Conservation (phyloP, 92 coral and sea anemone species). For the Paramuricea clavata region DNA sequence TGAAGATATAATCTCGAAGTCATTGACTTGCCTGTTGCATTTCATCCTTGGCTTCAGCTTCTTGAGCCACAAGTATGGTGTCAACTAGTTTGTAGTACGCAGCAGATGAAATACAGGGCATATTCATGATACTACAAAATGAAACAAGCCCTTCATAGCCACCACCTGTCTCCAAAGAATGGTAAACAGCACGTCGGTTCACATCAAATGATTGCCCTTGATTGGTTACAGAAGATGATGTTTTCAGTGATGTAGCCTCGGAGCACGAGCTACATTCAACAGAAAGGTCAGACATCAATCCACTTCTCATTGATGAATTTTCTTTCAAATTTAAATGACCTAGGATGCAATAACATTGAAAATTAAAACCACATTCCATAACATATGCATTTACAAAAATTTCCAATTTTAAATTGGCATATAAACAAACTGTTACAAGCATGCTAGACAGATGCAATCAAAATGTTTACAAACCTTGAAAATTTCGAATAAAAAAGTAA, state of each 20-base stretch:
- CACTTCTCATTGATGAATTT: constrained; percentile 47
- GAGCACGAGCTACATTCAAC: constrained; percentile 52
- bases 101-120: constrained; percentile 24
- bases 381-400: not conserved
- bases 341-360: not conserved
- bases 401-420: not conserved
- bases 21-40: constrained; percentile 37
- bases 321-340: constrained; percentile 51
- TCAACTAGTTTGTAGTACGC: constrained; percentile 43
- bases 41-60: constrained; percentile 24
- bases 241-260: constrained; percentile 41
- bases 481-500: not conserved
- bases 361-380: not conserved
- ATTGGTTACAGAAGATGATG: constrained; percentile 37
- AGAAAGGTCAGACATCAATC: constrained; percentile 58
- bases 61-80: constrained; percentile 4
- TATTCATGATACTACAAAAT: constrained; percentile 46
- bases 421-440: too few relatives aligned
- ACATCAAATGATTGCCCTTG: constrained; percentile 61
- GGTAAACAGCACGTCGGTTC: constrained; percentile 36
- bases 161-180: constrained; percentile 40
- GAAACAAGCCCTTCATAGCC: constrained; percentile 44
- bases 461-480: not conserved
- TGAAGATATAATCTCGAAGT: constrained; percentile 4
- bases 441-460: not conserved